phyloP scores from a whole-genome alignment of 2,888 invertebrate genomes.

The Heliconius hortense region DNA sequence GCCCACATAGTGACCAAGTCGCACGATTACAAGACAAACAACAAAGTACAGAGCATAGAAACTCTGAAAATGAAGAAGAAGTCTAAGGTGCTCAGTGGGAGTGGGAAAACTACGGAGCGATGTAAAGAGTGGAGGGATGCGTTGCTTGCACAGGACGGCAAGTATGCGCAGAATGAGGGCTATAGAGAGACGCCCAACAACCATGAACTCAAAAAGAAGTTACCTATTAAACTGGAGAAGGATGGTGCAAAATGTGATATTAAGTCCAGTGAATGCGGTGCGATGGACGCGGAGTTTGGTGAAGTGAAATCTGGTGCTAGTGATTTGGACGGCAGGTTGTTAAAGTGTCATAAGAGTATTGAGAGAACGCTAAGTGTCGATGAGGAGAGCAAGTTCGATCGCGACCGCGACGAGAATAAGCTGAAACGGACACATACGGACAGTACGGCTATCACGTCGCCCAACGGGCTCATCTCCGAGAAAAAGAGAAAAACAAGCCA shows the following conservation, averaged over 20 bases:
- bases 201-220: conserved; percentile 74
- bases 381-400: conserved; percentile 49
- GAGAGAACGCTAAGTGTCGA: conserved; percentile 73
- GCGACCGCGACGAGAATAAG: conserved; percentile 52
- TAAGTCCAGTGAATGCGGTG: conserved; percentile 64
- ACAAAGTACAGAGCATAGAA: conserved; percentile 61
- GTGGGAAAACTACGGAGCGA: conserved; percentile 59
- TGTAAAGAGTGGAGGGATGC: conserved; percentile 83
- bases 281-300: conserved; percentile 61
- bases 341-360: conserved; percentile 66
- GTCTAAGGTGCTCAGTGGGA: conserved; percentile 64
- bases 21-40: conserved; percentile 69
- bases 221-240: conserved; percentile 67
- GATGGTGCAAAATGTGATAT: conserved; percentile 70
- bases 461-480: conserved; percentile 84
- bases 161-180: conserved; percentile 77
- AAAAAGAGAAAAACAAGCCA: conserved; percentile 85
- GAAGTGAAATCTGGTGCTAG: conserved; percentile 67
- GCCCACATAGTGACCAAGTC: conserved; percentile 78
- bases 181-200: conserved; percentile 76
- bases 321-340: conserved; percentile 67
- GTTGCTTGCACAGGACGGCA: conserved; percentile 79
- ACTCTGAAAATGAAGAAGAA: conserved; percentile 74
- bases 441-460: conserved; percentile 68
- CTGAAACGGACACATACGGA: conserved; percentile 76